A percentile compares a stretch with the other conserved stretches of the same genome.
These are phyloP conservation scores for Cichlasoma orientale DNA, from an alignment of 2,797 vertebrate species.

Conservation along the genomic window DNA sequence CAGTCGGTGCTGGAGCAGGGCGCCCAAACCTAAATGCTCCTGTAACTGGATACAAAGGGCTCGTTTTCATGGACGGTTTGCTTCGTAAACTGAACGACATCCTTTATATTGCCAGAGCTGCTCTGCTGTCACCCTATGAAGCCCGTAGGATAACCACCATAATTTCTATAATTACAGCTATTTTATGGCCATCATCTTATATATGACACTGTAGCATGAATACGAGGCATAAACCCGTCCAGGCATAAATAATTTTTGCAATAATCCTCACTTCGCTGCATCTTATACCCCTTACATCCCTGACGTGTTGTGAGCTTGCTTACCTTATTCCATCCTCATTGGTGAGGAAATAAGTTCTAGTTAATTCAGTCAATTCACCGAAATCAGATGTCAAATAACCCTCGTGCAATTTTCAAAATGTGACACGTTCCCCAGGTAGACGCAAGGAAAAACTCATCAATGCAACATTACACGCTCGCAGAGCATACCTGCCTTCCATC, in stretches of 20 bases:
- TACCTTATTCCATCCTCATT: neutral
- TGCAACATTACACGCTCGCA: slow-evolving; percentile 18
- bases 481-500: neutral
- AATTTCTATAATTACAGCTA: slow-evolving; percentile 16
- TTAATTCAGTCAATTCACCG: slow-evolving; percentile 23
- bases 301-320: neutral
- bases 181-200: slow-evolving; percentile 20
- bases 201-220: slow-evolving; percentile 15
- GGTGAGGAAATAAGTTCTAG: neutral
- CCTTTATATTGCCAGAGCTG: neutral
- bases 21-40: neutral
- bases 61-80: slow-evolving; percentile 21
- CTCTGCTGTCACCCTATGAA: neutral
- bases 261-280: slow-evolving; percentile 34
- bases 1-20: neutral
- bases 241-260: slow-evolving; percentile 28
- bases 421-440: neutral
- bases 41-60: neutral
- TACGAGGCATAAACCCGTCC: slow-evolving; percentile 22
- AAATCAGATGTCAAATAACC: slow-evolving; percentile 10
- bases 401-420: slow-evolving; percentile 2
- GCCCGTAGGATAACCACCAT: neutral
- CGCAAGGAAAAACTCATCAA: slow-evolving; percentile 22
- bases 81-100: neutral
- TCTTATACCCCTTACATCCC: slow-evolving; percentile 1